A percentile compares a stretch with the other conserved stretches of the same genome.
Evolutionary conservation across 2,797 vertebrate species (phyloP).

Genomic region (Gephyroberyx darwinii): DNA sequence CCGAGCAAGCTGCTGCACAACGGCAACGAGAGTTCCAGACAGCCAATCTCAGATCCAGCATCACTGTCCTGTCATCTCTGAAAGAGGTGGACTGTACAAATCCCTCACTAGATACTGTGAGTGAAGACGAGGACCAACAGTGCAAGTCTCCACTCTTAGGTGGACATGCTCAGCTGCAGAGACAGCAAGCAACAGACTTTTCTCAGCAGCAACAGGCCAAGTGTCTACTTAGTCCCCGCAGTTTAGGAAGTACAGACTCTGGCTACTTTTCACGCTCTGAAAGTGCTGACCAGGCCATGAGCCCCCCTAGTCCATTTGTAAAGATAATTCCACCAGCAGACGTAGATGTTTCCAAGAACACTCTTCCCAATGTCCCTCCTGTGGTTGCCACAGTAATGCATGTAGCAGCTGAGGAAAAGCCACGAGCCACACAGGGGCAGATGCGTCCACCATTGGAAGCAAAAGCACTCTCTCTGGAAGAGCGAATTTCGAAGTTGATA

Average conservation of each 20-base stretch:
- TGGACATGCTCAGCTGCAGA: slow-evolving; percentile 91
- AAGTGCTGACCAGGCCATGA: slow-evolving; percentile 96
- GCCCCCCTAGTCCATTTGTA: slow-evolving; percentile 91
- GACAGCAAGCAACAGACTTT: slow-evolving; percentile 95
- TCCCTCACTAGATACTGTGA: slow-evolving; percentile 77
- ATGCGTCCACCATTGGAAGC: slow-evolving; percentile 93
- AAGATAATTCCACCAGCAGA: slow-evolving; percentile 87
- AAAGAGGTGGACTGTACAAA: slow-evolving; percentile 85
- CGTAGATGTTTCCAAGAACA: slow-evolving; percentile 84
- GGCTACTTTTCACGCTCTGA: slow-evolving; percentile 98
- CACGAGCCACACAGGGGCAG: slow-evolving; percentile 79
- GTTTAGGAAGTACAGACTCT: slow-evolving; percentile 97
- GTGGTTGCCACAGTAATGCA: slow-evolving; percentile 83
- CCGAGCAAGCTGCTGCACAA: slow-evolving; percentile 85
- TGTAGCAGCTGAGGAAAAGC: slow-evolving; percentile 83
- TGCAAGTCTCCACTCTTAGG: slow-evolving; percentile 81
- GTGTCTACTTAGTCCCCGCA: slow-evolving; percentile 93
- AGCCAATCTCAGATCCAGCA: slow-evolving; percentile 75
- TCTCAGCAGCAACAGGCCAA: slow-evolving; percentile 94
- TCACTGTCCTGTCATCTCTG: slow-evolving; percentile 80
- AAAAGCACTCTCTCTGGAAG: slow-evolving; percentile 95
- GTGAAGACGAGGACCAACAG: slow-evolving; percentile 85
- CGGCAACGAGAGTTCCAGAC: slow-evolving; percentile 87
- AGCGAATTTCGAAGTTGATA: slow-evolving; percentile 97
- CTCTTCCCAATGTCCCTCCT: slow-evolving; percentile 69